A percentile compares a stretch with the other conserved stretches of the same genome.
Conservation (phyloP, 2,797 vertebrate species). For the Galaxias olidus region DNA sequence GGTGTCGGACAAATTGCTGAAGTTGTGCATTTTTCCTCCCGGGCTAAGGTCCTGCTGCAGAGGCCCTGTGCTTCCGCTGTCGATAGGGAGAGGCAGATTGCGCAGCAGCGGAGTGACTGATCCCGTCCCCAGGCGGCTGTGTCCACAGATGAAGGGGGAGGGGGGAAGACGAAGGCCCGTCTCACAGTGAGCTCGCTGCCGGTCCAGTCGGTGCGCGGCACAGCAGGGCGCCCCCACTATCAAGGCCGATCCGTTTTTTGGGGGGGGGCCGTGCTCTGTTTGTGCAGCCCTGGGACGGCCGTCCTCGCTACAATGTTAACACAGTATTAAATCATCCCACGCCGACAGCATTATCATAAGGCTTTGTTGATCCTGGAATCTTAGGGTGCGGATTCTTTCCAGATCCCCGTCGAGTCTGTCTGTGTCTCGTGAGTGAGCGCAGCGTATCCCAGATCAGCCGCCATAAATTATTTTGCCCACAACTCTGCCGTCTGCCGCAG, state of each 20-base stretch:
- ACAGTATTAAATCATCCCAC: slow-evolving; percentile 55
- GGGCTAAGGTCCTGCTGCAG: too few relatives aligned
- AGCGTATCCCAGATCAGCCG: too few relatives aligned
- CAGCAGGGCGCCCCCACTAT: slow-evolving; percentile 24
- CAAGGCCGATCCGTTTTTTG: slow-evolving; percentile 22
- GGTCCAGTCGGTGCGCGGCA: slow-evolving; percentile 21
- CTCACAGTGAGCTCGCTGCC: background rate
- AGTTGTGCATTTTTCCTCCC: too few relatives aligned
- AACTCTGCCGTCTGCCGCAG: background rate
- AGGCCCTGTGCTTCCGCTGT: too few relatives aligned
- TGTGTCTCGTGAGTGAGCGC: too few relatives aligned
- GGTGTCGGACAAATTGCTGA: too few relatives aligned
- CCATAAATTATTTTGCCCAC: background rate
- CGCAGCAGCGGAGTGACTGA: background rate
- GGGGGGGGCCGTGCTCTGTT: slow-evolving; percentile 43
- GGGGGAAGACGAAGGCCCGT: slow-evolving; percentile 3
- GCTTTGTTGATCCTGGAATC: slow-evolving; percentile 56
- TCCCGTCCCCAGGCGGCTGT: slow-evolving; percentile 6
- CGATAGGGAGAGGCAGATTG: too few relatives aligned
- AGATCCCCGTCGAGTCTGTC: slow-evolving; percentile 5
- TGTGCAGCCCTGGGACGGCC: slow-evolving; percentile 47
- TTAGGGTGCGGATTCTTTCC: slow-evolving; percentile 24
- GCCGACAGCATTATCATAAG: slow-evolving; percentile 58
- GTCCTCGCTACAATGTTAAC: slow-evolving; percentile 56
- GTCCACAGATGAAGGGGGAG: slow-evolving; percentile 40